Base-by-base conservation (phyloP, 2,113 vertebrate genomes). In the Pelobates fuscus region DNA sequence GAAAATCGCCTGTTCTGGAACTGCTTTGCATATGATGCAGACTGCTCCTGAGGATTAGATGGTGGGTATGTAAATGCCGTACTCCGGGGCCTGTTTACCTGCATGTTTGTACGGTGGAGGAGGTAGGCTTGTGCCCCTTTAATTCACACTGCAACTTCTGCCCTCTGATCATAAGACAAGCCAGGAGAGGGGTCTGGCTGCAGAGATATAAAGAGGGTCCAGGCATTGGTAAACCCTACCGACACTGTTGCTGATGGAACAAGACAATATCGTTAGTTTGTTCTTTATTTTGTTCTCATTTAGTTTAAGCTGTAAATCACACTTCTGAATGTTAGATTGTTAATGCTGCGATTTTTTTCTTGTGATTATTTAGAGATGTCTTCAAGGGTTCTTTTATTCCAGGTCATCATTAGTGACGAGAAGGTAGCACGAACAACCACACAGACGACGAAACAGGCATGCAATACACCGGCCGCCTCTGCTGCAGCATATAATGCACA, bases 11-110 rank as follows among this genome's bases (percentile, higher is more conserved):
- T 60, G 2, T 64, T 8, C 59, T 77, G 73, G 64, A 44, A 76
- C 21, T 68, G 73, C 73, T 61, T 77, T 65, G 73, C 73, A 17
- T 77, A 77, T 64, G 46, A 60, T 18, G 41, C 73, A 2, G 64
- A 17, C 12, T 77, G 64, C 54, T 77, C 73, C 67, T 26, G 26
- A 26, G 73, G 65, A 43, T 41, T 61, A 37, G 73, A 37, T 15
- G 73, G 73, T 61, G 73, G 73, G 26, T 77, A 77, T n/a, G 73
- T 77, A 20, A 68, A 68, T 7, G 64, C 73, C 8, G 73, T 77
- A 55, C 73, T 77, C 73, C 65, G 30, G 8, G 73, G 73, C n/a
- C 73, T 26, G 57, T 77, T 77, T 32, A 67, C 73, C 73, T 77
- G 73, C 73, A 77, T 77, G 73, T 58, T 61, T 67, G 65, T 23